Evolutionary conservation across 2,113 vertebrate genomes (phyloP), one percentile per base, ranked within the genome.

Genomic region (Pyrgilauda ruficollis): DNA sequence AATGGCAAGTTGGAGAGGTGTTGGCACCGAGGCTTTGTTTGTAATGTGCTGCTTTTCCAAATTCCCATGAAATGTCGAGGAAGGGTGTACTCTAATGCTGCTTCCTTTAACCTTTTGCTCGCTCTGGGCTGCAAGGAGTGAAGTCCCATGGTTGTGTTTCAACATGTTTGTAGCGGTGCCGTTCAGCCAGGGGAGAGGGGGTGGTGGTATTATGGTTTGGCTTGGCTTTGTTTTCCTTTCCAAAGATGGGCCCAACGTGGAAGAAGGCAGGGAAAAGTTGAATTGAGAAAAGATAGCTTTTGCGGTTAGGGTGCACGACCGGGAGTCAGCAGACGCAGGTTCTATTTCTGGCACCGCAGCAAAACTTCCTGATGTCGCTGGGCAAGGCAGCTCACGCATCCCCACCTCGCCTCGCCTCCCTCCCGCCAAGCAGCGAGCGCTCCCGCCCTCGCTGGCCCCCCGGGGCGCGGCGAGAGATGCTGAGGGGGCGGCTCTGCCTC

Each of bases 291-390:
- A 90, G 53, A 44, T 67, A 62, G 59, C 37, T 77, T 83, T 84
- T 78, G 92, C 52, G 23, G 94, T 88, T 83, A 66, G 78, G 68
- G 78, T 18, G 30, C 83, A 46, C 66, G 75, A 75, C 15, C 10
- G 27, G 33, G 56, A 96, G 74, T 70, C 94, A 95, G 92, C 92
- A 96, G 89, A 47, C 4, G 13, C 80, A 74, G 80, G 62, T 93
- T 96, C 91, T 95, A 83, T 94, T 95, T 83, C 68, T 94, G 95
- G 94, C 85, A 92, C 76, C 72, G 33, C 85, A 80, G 85, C 68
- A 87, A 90, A 93, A 93, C 92, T 95, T 96, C 79, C 68, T 27
- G 73, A 63, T 61, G 89, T 56, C 24, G 14, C 74, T 3, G 84
- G 58, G 69, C 82, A 89, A 19, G 28, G 79, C 52, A 31, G 73